Base-by-base conservation (phyloP, 1,140 invertebrate species). In the Portunus trituberculatus region DNA sequence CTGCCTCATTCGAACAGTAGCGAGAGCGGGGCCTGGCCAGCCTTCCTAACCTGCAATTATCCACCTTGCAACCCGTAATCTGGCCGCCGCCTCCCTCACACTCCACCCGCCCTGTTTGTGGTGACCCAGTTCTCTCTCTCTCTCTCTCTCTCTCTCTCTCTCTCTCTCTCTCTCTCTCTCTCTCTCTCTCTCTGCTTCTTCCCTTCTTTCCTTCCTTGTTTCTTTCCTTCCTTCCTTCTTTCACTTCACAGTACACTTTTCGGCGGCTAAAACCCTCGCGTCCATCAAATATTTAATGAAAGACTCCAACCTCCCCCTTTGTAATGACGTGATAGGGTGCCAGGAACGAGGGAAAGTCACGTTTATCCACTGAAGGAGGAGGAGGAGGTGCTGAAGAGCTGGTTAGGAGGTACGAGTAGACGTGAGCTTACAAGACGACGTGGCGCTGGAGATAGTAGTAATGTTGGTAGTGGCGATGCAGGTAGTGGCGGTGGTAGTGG, bases 1-100 rank as follows among this genome's bases (percentile, higher is more conserved):
- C 39, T 48, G 20, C 7, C 88, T 48, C 87, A n/a, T 32, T 48
- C 88, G 86, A 91, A 91, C 89, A 91, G 88, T 89, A 89, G 88
- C 88, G n/a, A 59, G 89, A 16, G 28, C 48, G 46, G 46, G 89
- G 46, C 52, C 89, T 91, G 46, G 46, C 46, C 20, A 25, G n/a
- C 14, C 48, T 59, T 28, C 88, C 89, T 59, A 91, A 14, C 89
- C 89, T 12, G 20, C 89, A 91, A 91, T 89, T 89, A 91, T 28
- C 89, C 48, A 12, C n/a, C n/a, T 28, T 59, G 6, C 48, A 52
- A 91, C 46, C 89, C 89, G 46, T 59, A 91, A 91, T 59, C 89
- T 91, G 28, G 4, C 45, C 89, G 25, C 89, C 25, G 25, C 32
- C 45, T 32, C 46, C 88, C 89, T 91, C 7, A 91, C 89, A 91